Base-by-base conservation (phyloP, 2,888 invertebrate species). In the Erebia palarica region DNA sequence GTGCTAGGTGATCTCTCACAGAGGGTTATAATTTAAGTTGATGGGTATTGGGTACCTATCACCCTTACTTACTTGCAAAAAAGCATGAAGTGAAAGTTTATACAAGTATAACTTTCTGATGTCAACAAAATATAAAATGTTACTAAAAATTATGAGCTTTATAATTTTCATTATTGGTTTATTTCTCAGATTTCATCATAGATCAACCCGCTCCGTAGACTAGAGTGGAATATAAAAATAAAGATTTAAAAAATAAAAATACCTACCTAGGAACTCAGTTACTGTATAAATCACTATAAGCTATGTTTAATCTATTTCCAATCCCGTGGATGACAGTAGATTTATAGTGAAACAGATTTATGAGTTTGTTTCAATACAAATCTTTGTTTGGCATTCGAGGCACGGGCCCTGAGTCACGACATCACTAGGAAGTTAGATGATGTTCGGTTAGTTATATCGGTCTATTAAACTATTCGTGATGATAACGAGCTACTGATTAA, bases 291-390 rank as follows among this genome's bases (percentile, higher is more conserved):
- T 61, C 44, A 44, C 13, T 16, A 18, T 61, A 18, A 44, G n/a
- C 16, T 44, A 61, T 64, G 49, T 21, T 18, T 51, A 27, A 64
- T 51, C 42, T 53, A 16, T 66, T 57, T 66, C 57, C 16, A 66
- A 66, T 66, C 44, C 66, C 58, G 66, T 10, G 18, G 66, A 66
- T 58, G 66, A 57, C 67, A 59, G 59, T 27, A 59, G 67, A 67
- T 67, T 67, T 67, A 67, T 67, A 59, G 49, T 27, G 47, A 67
- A 67, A 66, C 47, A 67, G 59, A 67, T 67, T 67, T 67, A 67
- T 67, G 59, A 59, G 67, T 59, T 67, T 67, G 67, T 59, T 59
- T 59, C 67, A 67, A 59, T 67, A 67, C 67, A 67, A 67, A 67
- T 67, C 67, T 49, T 67, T 67, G 59, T 67, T 49, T 11, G 66